Conservation (phyloP, 2,888 invertebrate species). For the Drosophila hamatofila region DNA sequence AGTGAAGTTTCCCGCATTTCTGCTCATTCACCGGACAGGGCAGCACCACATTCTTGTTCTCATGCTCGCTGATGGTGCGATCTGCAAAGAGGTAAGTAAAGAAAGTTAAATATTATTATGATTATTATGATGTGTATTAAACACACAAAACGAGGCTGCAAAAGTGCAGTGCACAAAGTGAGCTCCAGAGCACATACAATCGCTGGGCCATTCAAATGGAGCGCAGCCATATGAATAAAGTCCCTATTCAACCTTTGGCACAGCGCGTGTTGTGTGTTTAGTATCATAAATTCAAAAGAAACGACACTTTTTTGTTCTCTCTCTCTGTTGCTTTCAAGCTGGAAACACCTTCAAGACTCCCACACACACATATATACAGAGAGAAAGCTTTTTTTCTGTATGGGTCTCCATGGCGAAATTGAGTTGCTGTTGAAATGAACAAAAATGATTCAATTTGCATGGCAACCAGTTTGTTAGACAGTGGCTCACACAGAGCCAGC, state of each 20-base stretch:
- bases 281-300: slow-evolving; percentile 69
- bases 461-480: slow-evolving; percentile 53
- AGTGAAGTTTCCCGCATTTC: slow-evolving; percentile 90
- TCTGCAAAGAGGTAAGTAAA: slow-evolving; percentile 72
- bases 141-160: slow-evolving; percentile 46
- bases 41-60: slow-evolving; percentile 87
- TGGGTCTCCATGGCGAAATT: slow-evolving; percentile 44
- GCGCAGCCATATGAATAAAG: slow-evolving; percentile 62
- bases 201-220: slow-evolving; percentile 45
- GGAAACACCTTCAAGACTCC: slow-evolving; percentile 43
- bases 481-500: slow-evolving; percentile 19
- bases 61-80: slow-evolving; percentile 83
- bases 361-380: neutral
- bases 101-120: slow-evolving; percentile 30
- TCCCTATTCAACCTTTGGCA: slow-evolving; percentile 41
- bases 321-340: slow-evolving; percentile 21
- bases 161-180: slow-evolving; percentile 51
- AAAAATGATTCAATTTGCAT: slow-evolving; percentile 72
- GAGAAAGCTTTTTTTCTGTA: slow-evolving; percentile 3
- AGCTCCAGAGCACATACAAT: slow-evolving; percentile 18
- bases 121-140: slow-evolving; percentile 14
- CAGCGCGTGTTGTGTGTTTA: slow-evolving; percentile 52
- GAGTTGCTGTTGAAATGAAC: slow-evolving; percentile 53
- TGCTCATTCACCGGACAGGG: slow-evolving; percentile 89
- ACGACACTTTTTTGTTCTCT: slow-evolving; percentile 47